These are phyloP conservation scores for Lepidonotus clava DNA, from an alignment of 2,888 invertebrate species.

Conservation along the genomic window DNA sequence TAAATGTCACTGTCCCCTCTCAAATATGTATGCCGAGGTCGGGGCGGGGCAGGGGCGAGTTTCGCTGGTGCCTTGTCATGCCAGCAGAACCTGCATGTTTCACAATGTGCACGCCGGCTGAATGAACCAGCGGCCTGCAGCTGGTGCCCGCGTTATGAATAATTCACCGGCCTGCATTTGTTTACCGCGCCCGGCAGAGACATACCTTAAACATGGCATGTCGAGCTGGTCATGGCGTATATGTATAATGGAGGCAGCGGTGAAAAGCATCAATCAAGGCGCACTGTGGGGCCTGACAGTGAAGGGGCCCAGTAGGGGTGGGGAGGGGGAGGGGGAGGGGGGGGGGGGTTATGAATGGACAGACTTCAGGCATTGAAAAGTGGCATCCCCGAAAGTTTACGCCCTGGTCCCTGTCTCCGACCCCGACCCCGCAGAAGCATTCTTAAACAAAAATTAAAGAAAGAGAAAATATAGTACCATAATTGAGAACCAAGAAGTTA, in stretches of 20 bases:
- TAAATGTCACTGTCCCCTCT: neutral
- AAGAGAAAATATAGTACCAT: too few species aligned
- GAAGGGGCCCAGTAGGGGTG: neutral
- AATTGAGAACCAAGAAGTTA: too few species aligned
- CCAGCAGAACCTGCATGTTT: neutral
- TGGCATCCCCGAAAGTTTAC: too few species aligned
- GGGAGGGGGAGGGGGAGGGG: neutral
- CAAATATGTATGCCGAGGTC: neutral
- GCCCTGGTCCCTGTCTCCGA: too few species aligned
- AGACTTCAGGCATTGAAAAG: too few species aligned
- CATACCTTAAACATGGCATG: conserved; percentile 14
- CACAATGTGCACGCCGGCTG: neutral
- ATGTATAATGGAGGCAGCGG: neutral
- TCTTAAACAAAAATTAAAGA: too few species aligned
- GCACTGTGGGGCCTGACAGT: neutral
- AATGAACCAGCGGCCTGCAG: neutral
- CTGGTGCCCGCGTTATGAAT: neutral
- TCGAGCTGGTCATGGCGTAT: neutral
- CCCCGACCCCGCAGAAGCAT: too few species aligned
- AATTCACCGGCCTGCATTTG: neutral
- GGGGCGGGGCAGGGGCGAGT: too few species aligned
- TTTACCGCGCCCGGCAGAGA: neutral
- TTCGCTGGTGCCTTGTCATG: too few species aligned
- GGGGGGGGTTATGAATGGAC: neutral
- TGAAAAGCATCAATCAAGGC: neutral